phyloP scores from a whole-genome alignment of 2,797 vertebrate genomes.

The Syndactyla subalaris region DNA sequence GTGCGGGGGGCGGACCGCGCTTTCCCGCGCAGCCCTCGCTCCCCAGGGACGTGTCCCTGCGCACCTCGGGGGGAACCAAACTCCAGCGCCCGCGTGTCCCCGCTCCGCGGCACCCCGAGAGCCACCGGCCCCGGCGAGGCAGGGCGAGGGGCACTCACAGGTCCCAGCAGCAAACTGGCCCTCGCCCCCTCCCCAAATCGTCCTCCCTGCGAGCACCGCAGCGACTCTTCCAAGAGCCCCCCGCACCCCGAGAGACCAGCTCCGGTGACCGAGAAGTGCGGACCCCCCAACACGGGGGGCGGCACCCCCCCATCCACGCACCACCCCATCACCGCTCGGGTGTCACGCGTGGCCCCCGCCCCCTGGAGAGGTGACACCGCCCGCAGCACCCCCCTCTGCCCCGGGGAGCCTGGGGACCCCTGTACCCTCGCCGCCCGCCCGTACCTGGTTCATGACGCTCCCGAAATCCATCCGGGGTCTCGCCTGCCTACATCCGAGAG shows the following conservation, averaged over 20 bases:
- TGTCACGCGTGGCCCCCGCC: not conserved
- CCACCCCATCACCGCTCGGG: not conserved
- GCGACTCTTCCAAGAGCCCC: not conserved
- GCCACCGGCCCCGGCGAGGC: not conserved
- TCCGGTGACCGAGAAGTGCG: not conserved
- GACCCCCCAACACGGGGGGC: not conserved
- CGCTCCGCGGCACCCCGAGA: not conserved
- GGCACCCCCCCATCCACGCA: not conserved
- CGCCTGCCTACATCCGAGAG: slow-evolving; percentile 31
- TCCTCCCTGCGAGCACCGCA: not conserved
- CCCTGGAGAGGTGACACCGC: not conserved
- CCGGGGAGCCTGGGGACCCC: not conserved
- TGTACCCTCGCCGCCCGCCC: not conserved
- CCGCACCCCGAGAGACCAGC: not conserved
- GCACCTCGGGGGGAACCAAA: not conserved
- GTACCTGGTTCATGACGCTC: slow-evolving; percentile 71
- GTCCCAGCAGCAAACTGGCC: not conserved
- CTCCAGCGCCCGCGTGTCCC: too few relatives aligned
- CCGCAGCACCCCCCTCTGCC: not conserved
- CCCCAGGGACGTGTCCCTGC: not conserved
- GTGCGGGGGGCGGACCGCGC: not conserved
- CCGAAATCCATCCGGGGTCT: slow-evolving; percentile 69
- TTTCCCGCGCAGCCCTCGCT: slow-evolving; percentile 13
- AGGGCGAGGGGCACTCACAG: not conserved
- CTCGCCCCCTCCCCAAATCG: not conserved